phyloP scores from a whole-genome alignment of 2,113 vertebrate species.

The Regulus satrapa region DNA sequence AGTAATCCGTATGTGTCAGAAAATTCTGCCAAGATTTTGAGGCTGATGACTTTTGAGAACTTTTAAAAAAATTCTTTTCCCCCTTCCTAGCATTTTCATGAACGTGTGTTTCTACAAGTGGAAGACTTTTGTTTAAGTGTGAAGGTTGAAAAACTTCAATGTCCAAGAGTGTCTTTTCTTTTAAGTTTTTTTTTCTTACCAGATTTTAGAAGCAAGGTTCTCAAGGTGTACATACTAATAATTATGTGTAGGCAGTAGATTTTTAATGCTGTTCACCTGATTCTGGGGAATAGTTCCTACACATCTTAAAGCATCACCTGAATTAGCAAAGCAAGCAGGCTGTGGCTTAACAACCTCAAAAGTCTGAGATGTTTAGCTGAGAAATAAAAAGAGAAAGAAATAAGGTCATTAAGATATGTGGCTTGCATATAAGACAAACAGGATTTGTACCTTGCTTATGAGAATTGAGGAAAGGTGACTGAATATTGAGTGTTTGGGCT shows the following conservation, averaged over 20 bases:
- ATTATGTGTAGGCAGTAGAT: background rate
- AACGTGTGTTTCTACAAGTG: background rate
- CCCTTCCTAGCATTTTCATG: background rate
- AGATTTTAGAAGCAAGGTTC: background rate
- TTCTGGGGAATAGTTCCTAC: background rate
- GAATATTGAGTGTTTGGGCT: background rate
- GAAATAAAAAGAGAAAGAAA: too few relatives aligned
- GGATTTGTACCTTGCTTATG: background rate
- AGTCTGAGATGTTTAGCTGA: background rate
- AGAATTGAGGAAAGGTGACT: background rate
- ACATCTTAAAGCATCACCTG: background rate
- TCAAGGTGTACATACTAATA: background rate
- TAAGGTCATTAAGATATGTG: background rate
- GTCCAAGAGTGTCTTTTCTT: background rate
- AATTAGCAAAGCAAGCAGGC: background rate
- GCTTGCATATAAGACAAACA: background rate
- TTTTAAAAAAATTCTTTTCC: background rate
- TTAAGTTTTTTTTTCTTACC: background rate
- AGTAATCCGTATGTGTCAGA: background rate
- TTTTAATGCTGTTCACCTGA: background rate
- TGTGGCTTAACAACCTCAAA: background rate
- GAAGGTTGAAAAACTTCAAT: background rate
- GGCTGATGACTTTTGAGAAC: background rate
- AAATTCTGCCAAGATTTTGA: background rate
- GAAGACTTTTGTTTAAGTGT: background rate